phyloP scores from a whole-genome alignment of 2,888 invertebrate species.

The Eilema depressum region DNA sequence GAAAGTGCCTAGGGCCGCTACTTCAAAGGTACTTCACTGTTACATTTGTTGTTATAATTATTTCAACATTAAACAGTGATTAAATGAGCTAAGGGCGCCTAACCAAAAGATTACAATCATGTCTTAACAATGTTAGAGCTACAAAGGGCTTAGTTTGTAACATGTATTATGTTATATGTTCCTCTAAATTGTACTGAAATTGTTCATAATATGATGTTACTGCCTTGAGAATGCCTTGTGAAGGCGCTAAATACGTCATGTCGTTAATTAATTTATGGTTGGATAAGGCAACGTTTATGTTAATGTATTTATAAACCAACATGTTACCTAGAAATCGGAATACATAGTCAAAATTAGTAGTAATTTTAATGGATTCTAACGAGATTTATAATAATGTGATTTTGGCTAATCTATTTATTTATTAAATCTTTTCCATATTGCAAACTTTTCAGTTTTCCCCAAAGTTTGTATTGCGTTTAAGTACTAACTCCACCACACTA shows the following conservation, averaged over 20 bases:
- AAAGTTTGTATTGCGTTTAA: no score
- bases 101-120: conserved; percentile 5
- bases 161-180: conserved; percentile 13
- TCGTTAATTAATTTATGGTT: neutral
- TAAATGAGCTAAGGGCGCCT: conserved; percentile 14
- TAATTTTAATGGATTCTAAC: no score
- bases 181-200: conserved; percentile 14
- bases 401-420: no score
- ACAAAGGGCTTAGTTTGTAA: conserved; percentile 15
- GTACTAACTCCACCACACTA: no score
- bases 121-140: conserved; percentile 14
- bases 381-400: no score
- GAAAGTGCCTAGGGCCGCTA: neutral
- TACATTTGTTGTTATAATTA: conserved; percentile 12
- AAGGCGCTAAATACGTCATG: neutral
- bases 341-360: no score
- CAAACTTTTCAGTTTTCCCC: no score
- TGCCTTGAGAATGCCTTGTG: conserved; percentile 7
- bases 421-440: no score
- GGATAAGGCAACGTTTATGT: neutral
- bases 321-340: no score
- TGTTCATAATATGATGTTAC: conserved; percentile 11
- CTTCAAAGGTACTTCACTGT: neutral
- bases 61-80: conserved; percentile 23
- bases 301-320: no score